Conservation (phyloP, 2,113 vertebrate species). For the Galemys pyrenaicus region DNA sequence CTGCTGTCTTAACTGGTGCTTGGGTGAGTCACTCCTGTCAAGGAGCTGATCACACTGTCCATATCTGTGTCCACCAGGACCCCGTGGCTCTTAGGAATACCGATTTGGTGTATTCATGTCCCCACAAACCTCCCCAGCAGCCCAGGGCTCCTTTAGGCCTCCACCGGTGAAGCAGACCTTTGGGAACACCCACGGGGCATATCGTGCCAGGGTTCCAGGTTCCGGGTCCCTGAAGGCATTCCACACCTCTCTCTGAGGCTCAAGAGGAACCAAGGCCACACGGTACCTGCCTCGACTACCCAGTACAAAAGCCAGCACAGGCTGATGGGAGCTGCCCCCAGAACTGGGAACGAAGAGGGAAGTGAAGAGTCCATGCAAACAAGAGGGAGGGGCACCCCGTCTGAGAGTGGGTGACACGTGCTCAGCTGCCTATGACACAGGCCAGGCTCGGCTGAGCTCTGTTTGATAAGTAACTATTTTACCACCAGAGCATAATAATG, state of each 20-base stretch:
- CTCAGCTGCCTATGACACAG: background rate
- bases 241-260: background rate
- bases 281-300: background rate
- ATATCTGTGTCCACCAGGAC: background rate
- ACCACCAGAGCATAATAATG: background rate
- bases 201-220: background rate
- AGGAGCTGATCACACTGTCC: rapidly evolving
- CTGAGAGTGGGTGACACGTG: background rate
- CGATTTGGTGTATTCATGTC: background rate
- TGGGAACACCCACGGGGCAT: background rate
- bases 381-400: background rate
- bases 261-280: background rate
- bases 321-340: background rate
- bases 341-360: background rate
- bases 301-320: background rate
- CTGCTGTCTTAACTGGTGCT: background rate
- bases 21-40: rapidly evolving
- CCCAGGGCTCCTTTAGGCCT: background rate
- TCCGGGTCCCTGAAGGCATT: background rate
- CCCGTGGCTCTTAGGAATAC: background rate
- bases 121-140: background rate
- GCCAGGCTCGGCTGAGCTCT: background rate
- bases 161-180: background rate
- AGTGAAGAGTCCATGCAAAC: background rate
- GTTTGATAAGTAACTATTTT: background rate